Evolutionary conservation across 1,140 invertebrate species (phyloP), one percentile per base, ranked within the genome.

Genomic region (Trichonephila inaurata): DNA sequence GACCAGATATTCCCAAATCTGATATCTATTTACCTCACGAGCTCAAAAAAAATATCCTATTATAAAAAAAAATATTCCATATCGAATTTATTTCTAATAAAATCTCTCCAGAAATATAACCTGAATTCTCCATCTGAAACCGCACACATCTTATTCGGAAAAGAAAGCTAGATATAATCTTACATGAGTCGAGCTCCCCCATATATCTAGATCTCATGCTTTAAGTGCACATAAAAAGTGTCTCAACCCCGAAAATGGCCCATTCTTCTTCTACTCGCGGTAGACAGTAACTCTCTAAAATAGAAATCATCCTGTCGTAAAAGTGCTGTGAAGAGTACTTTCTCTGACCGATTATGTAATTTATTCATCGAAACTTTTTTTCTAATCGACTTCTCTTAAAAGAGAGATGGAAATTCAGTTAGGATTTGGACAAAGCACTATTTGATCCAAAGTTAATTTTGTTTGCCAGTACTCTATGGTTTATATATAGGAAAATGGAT

Each of bases 161-260:
- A 77, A 77, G 28, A 77, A 77, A 77, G 5, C 4, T 1, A 28
- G 69, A 77, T 77, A 33, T 28, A 77, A 33, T 77, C 69, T 77
- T 77, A 28, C 24, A 69, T 77, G 69, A 77, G 28, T 77, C 1
- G 28, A 77, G 69, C 51, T 33, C 28, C 69, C 18, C 69, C 69
- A 28, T 77, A 77, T 77, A 77, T 77, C 69, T 77, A 28, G 69
- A 77, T 77, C 24, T 28, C 69, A 33, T 77, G 69, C 19, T 85
- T 85, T 85, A 85, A 85, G 82, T 60, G 82, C 82, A 85, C 82
- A 85, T 85, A 85, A 85, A 85, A 85, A 85, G 82, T 85, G 82
- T 61, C 58, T 85, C 51, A 61, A 85, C 58, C 21, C 21, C 58
- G 58, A 24, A 85, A 85, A 61, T 85, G 58, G 82, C 19, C 58